A percentile compares a stretch with the other conserved stretches of the same genome.
Conservation (phyloP, 2,113 vertebrate species). For the Syrmaticus mikado region DNA sequence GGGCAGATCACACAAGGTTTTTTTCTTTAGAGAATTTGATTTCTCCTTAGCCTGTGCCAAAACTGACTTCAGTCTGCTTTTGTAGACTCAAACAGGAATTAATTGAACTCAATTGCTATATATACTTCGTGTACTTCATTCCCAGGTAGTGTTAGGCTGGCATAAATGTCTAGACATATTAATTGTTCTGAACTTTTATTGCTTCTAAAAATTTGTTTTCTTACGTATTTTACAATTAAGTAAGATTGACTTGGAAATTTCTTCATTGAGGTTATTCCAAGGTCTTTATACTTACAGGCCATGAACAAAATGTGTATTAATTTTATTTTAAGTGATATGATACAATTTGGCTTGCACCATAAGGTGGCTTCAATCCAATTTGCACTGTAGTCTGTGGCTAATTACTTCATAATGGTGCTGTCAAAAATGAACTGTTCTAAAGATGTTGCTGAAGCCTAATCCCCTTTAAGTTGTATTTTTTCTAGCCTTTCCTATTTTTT, state of each 20-base stretch:
- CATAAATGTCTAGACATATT: not conserved
- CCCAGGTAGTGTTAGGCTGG: not conserved
- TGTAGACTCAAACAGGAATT: not conserved
- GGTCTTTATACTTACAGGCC: not conserved
- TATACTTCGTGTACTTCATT: not conserved
- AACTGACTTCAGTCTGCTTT: not conserved
- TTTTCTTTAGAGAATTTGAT: not conserved
- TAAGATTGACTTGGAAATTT: not conserved
- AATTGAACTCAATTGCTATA: not conserved
- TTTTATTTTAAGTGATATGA: not conserved
- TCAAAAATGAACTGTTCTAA: not conserved
- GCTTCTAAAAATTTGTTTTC: not conserved
- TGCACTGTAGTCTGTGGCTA: not conserved
- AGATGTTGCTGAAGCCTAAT: not conserved
- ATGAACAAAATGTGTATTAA: not conserved
- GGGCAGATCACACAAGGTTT: not conserved
- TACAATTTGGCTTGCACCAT: not conserved
- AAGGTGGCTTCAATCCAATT: not conserved
- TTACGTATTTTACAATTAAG: not conserved
- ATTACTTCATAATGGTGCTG: not conserved
- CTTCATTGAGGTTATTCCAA: not conserved
- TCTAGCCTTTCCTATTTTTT: not conserved
- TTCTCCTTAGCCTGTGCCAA: not conserved
- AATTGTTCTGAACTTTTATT: not conserved
- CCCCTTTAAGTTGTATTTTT: not conserved